Evolutionary conservation across 2,888 invertebrate species (phyloP).

Genomic region (Agapostemon virescens): DNA sequence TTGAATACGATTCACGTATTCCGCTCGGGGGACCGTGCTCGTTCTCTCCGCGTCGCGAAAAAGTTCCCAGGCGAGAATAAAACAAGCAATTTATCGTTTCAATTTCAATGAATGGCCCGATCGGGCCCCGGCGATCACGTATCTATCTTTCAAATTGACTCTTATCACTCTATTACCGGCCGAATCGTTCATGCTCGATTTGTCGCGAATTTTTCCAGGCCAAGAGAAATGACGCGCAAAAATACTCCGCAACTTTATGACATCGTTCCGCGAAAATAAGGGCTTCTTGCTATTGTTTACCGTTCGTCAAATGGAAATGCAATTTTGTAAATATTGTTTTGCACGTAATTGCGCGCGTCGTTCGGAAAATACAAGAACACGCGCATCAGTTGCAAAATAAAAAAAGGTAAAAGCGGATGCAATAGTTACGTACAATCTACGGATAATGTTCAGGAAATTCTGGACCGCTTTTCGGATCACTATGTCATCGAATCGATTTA

Average conservation of each 20-base stretch:
- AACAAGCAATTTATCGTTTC: slow-evolving; percentile 32
- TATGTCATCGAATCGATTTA: too few species aligned
- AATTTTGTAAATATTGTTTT: too few species aligned
- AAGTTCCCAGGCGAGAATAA: slow-evolving; percentile 18
- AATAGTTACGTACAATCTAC: too few species aligned
- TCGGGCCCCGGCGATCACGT: background rate
- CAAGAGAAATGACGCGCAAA: background rate
- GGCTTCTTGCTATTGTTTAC: too few species aligned
- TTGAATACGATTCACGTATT: slow-evolving; percentile 40
- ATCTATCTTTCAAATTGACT: slow-evolving; percentile 10
- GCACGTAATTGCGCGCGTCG: too few species aligned
- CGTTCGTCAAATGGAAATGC: too few species aligned
- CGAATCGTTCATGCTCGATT: background rate
- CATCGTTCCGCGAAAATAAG: too few species aligned
- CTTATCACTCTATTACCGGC: background rate
- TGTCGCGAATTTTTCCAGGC: background rate
- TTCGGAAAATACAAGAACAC: too few species aligned
- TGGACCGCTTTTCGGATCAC: too few species aligned
- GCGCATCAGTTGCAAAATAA: too few species aligned
- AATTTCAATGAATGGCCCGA: slow-evolving; percentile 18
- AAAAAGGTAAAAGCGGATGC: too few species aligned
- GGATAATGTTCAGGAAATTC: too few species aligned
- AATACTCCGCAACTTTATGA: background rate
- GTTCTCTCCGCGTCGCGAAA: background rate
- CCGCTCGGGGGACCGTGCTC: background rate